Conservation (phyloP, 2,888 invertebrate genomes). For the Stenolophus ochropezus region DNA sequence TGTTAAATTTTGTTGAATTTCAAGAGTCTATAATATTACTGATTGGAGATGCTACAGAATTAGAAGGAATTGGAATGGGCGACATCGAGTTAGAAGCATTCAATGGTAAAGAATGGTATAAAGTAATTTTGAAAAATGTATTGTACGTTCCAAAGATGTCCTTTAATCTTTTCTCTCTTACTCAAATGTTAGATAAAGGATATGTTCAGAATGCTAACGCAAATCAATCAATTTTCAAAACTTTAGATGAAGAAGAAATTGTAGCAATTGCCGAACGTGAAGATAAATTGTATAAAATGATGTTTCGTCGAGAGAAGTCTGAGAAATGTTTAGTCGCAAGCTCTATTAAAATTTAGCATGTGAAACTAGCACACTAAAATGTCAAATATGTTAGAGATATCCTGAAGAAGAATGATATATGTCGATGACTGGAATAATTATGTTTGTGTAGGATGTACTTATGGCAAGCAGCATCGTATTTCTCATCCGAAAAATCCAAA, state of each 20-base stretch:
- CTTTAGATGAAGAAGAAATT: constrained; percentile 64
- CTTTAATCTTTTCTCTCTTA: constrained; percentile 65
- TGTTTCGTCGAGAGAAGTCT: neutral
- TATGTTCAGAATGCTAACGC: constrained; percentile 63
- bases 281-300: neutral
- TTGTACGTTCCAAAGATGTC: constrained; percentile 62
- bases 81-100: constrained; percentile 64
- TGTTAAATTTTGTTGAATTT: constrained; percentile 61
- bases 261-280: neutral
- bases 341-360: neutral
- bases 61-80: constrained; percentile 64
- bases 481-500: constrained; percentile 62
- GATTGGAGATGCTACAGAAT: constrained; percentile 62
- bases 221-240: constrained; percentile 61
- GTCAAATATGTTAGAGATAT: too few species aligned
- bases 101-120: constrained; percentile 64
- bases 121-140: constrained; percentile 61
- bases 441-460: constrained; percentile 11
- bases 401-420: neutral
- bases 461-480: constrained; percentile 53
- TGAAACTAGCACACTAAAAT: neutral
- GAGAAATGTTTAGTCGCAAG: too few species aligned
- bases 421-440: neutral
- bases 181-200: constrained; percentile 64
- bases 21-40: constrained; percentile 40